Percentiles rank a stretch among this genome's conserved stretches.
Conservation (phyloP, 2,888 invertebrate genomes). For the Sepiola atlantica region DNA sequence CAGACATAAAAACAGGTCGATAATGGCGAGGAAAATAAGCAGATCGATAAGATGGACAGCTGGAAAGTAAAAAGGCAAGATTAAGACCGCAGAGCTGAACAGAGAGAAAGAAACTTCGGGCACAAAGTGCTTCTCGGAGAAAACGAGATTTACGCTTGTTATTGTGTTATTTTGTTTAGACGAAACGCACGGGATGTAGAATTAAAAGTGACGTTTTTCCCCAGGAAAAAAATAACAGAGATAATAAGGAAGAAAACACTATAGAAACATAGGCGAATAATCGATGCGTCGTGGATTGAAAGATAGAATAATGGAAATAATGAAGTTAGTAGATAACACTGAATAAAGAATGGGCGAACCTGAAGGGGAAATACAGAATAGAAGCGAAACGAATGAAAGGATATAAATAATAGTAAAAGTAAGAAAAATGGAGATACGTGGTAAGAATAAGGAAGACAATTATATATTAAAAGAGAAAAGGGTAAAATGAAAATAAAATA, state of each 20-base stretch:
- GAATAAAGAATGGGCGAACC: not conserved
- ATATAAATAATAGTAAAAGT: not conserved
- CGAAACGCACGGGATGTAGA: not conserved
- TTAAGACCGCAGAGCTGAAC: not conserved
- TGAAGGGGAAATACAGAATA: too few relatives aligned
- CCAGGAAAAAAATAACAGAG: too few relatives aligned
- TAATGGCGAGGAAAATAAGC: not conserved
- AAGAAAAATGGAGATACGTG: not conserved
- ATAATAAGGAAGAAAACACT: too few relatives aligned
- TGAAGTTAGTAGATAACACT: not conserved
- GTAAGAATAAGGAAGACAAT: not conserved
- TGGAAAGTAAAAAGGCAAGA: not conserved
- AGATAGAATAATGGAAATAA: not conserved
- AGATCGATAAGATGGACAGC: not conserved
- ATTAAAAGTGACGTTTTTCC: not conserved
- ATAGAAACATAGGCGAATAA: not conserved
- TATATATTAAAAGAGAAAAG: not conserved
- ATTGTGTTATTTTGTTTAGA: not conserved
- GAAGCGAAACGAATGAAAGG: not conserved
- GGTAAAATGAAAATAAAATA: not conserved
- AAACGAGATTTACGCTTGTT: not conserved
- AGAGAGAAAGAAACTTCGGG: not conserved
- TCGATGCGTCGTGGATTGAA: not conserved
- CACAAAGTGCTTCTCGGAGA: slow-evolving; percentile 4
- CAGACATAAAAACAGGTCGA: not conserved